Conservation (phyloP, 2,797 vertebrate genomes). For the Mormyrops boulengeri region DNA sequence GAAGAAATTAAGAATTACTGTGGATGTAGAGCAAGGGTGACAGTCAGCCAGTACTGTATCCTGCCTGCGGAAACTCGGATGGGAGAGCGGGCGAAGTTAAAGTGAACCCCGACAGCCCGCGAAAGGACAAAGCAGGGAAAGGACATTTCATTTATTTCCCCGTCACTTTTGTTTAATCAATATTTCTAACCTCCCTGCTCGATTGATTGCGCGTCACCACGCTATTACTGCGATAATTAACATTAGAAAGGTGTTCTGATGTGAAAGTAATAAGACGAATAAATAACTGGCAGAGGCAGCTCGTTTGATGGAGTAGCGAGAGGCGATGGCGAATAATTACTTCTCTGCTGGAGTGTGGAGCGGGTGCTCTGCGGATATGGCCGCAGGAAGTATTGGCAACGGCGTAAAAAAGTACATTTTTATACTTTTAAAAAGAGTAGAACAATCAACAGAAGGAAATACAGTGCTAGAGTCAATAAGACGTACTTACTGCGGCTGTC, state of each 20-base stretch:
- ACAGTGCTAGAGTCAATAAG: background rate
- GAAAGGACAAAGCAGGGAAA: background rate
- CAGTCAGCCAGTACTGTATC: background rate
- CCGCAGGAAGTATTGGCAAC: background rate
- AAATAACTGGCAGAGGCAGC: constrained; percentile 63
- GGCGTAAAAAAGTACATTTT: background rate
- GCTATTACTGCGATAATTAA: constrained; percentile 73
- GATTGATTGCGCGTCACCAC: constrained; percentile 49
- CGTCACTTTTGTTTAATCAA: background rate
- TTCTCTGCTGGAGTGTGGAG: background rate
- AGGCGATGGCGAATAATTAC: constrained; percentile 26
- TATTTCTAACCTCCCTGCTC: constrained; percentile 19
- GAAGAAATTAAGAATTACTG: background rate
- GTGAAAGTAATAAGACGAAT: constrained; percentile 61
- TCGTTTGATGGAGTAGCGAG: constrained; percentile 56
- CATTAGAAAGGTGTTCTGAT: constrained; percentile 47
- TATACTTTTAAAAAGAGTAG: background rate
- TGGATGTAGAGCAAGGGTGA: background rate
- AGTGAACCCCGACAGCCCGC: background rate
- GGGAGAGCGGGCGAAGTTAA: background rate
- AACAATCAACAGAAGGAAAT: constrained; percentile 27
- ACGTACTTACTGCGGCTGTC: constrained; percentile 2
- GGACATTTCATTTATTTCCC: background rate
- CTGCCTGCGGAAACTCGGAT: background rate
- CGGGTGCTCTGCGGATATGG: background rate